Evolutionary conservation across 2,888 invertebrate species (phyloP), one percentile per base, ranked within the genome.

Genomic region (Augiades crinisus): DNA sequence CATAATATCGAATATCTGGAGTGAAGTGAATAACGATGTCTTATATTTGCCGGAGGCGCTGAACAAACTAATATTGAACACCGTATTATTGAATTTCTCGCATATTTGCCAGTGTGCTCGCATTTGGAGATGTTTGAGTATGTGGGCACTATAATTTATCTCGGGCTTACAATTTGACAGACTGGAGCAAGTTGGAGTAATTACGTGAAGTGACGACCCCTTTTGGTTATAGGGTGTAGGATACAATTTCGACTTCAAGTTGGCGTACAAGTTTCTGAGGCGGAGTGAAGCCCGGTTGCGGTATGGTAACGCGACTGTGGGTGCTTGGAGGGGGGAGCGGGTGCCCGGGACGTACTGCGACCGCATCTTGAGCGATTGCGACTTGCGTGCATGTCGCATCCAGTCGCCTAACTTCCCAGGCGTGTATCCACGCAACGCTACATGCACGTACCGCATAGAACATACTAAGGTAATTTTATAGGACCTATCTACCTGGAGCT

Each of bases 381-480:
- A 94, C 78, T 91, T 92, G 54, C 80, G 83, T 61, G 87, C 88
- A 37, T 95, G 94, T 81, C 93, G 95, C 57, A 93, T 96, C 56
- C 95, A 95, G 81, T 96, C 96, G 16, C 97, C 97, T 7, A 97
- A 97, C 91, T 97, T 95, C 80, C 96, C 96, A 7, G 97, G 97
- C 46, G 93, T 96, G 61, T 97, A 97, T 81, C 96, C 96, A 3
- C 90, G 96, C 55, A 96, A 96, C 79, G 94, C 96, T 57, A 95
- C 95, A 63, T 95, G 95, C 81, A 93, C 94, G 75, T 95, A 94
- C 88, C 91, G 93, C 64, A 91, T 94, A 55, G 92, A 92, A 76
- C 92, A 92, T 66, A 91, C 89, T 53, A 90, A 90, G 86, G 90
- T 90, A 63, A 74, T 67, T 45, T 21, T n/a, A 10, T 3, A n/a